Percentiles rank a stretch among this genome's conserved stretches.
These are phyloP conservation scores for Caenorhabditis briggsae DNA, from an alignment of 1,140 invertebrate species.

Conservation along the genomic window DNA sequence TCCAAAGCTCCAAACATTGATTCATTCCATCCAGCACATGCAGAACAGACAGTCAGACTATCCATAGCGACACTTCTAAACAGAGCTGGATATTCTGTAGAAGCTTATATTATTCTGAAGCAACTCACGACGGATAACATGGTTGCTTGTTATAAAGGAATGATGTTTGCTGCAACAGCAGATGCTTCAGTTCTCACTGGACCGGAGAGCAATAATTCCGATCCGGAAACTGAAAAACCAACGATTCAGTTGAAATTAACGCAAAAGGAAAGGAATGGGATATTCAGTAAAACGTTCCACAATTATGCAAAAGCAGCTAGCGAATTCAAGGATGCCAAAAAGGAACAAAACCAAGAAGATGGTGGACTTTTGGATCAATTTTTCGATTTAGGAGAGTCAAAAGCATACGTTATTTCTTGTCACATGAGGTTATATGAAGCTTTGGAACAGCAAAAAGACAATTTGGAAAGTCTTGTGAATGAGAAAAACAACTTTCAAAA, in stretches of 20 bases:
- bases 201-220: background rate
- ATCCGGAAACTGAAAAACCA: background rate
- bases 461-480: conserved; percentile 39
- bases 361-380: conserved; percentile 18
- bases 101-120: conserved; percentile 23
- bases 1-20: background rate
- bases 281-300: conserved; percentile 16
- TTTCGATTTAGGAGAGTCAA: conserved; percentile 21
- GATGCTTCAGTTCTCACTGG: conserved; percentile 20
- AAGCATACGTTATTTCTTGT: conserved; percentile 29
- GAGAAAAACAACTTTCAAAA: conserved; percentile 51
- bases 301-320: conserved; percentile 39
- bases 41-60: conserved; percentile 27
- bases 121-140: conserved; percentile 6
- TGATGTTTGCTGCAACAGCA: conserved; percentile 9
- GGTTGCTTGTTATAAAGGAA: conserved; percentile 6
- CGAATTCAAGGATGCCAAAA: conserved; percentile 27
- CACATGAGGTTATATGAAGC: conserved; percentile 24
- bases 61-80: conserved; percentile 51
- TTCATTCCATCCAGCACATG: conserved; percentile 34
- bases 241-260: conserved; percentile 44
- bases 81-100: conserved; percentile 17
- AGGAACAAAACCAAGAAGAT: conserved; percentile 21
- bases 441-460: conserved; percentile 20
- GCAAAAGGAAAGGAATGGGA: conserved; percentile 6